Percentiles rank a stretch among this genome's conserved stretches.
These are phyloP conservation scores for Ianthella basta DNA, from an alignment of 37 sponge, comb jelly and placozoan genomes.

Conservation along the genomic window DNA sequence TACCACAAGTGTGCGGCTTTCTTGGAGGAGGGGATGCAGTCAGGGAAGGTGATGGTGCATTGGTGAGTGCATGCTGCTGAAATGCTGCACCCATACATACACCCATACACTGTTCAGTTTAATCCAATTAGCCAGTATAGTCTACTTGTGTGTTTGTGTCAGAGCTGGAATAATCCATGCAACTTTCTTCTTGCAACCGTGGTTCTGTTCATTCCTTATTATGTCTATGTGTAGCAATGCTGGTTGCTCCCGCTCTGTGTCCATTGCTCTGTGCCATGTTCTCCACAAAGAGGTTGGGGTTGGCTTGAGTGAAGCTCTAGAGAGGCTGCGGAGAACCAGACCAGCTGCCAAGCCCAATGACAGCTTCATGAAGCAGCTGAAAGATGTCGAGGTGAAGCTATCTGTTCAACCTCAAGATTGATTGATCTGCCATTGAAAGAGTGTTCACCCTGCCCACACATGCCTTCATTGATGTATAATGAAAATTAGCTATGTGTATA, in stretches of 20 bases:
- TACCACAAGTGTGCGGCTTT: conserved; percentile 63
- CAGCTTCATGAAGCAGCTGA: conserved; percentile 62
- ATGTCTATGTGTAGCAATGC: conserved; percentile 55
- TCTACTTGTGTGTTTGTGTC: too few relatives aligned
- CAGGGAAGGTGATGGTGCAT: conserved; percentile 65
- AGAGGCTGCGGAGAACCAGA: conserved; percentile 55
- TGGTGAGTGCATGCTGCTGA: conserved; percentile 48
- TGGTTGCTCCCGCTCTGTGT: conserved; percentile 66
- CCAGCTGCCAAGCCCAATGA: conserved; percentile 68
- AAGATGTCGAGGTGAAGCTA: conserved; percentile 22
- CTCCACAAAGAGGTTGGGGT: conserved; percentile 46
- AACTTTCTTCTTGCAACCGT: too few relatives aligned
- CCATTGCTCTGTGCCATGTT: conserved; percentile 71
- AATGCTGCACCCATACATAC: too few relatives aligned
- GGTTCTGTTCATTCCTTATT: too few relatives aligned
- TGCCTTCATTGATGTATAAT: too few relatives aligned
- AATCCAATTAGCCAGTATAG: too few relatives aligned
- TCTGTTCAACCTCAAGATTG: too few relatives aligned
- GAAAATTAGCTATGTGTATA: too few relatives aligned
- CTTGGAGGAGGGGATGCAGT: conserved; percentile 51
- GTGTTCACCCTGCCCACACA: too few relatives aligned
- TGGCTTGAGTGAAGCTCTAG: conserved; percentile 35
- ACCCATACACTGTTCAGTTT: too few relatives aligned
- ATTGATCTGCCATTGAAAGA: too few relatives aligned
- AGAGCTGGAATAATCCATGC: too few relatives aligned